Evolutionary conservation across 2,888 invertebrate species (phyloP), one percentile per base, ranked within the genome.

Genomic region (Drymonia ruficornis): DNA sequence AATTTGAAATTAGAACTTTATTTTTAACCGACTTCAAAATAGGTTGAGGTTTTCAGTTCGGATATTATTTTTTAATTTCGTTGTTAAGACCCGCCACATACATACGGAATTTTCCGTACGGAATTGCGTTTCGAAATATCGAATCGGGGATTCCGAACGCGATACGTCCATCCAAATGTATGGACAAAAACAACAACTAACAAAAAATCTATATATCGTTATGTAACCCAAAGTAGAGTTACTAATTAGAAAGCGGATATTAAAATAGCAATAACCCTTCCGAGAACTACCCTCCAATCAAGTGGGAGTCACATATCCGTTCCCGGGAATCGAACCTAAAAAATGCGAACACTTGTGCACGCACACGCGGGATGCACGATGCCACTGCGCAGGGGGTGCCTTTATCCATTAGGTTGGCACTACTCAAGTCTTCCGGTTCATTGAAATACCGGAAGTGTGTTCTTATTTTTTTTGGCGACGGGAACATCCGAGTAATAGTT

Each of bases 321-420:
- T 61, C 46, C 52, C 61, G 72, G 78, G 80, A 79, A 61, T 74
- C 67, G 72, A 83, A 82, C 62, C 56, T 53, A 64, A 83, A 83
- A 81, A 81, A 80, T 63, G 54, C 42, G 67, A 66, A 76, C 80
- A 84, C 86, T 86, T 86, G 82, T 73, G 80, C 81, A 79, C 83
- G 78, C 58, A 53, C 56, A 59, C 57, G 63, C 65, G 72, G 81
- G 81, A 81, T 79, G 76, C 74, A 66, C 73, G 18, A 45, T 45
- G 45, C 15, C 0, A 23, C 23, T 23, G 42, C 43, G 60, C 66
- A 68, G 72, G 29, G 81, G 85, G 81, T 78, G 79, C 72, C 71
- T 73, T 66, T 63, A 63, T 63, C 74, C 74, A 80, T 80, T 79
- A 77, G 66, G 62, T 57, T 50, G 48, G 50, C 63, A 70, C 64